phyloP scores from a whole-genome alignment of 2,888 invertebrate species.

The Metopia argyrocephala region DNA sequence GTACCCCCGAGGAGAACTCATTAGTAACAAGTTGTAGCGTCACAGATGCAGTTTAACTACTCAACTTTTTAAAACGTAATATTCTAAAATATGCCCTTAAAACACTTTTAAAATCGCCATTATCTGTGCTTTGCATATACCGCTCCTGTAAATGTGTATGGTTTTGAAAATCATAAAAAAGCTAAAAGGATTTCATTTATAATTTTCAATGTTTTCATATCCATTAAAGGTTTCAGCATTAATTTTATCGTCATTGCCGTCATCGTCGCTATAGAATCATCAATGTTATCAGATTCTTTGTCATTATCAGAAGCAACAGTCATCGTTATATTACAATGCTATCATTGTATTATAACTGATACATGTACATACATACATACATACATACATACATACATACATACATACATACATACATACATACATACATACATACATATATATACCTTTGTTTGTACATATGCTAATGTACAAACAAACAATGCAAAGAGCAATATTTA shows the following conservation, averaged over 20 bases:
- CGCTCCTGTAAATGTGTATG: too few species aligned
- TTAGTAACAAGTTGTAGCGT: too few species aligned
- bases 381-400: too few species aligned
- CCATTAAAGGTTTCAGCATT: constrained; percentile 30
- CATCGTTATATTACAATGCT: not conserved
- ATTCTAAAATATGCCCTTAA: not conserved
- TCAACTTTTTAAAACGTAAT: not conserved
- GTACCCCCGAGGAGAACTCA: not conserved
- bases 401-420: too few species aligned
- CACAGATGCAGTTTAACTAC: not conserved
- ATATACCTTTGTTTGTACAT: too few species aligned
- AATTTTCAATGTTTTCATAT: constrained; percentile 17
- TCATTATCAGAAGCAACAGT: not conserved
- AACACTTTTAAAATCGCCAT: not conserved
- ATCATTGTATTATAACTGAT: constrained; percentile 22
- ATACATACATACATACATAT: too few species aligned
- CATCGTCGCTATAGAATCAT: not conserved
- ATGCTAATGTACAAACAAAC: too few species aligned
- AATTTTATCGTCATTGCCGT: not conserved
- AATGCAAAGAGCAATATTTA: not conserved
- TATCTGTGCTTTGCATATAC: not conserved
- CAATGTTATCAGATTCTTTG: not conserved
- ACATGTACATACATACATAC: not conserved
- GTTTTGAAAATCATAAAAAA: not conserved
- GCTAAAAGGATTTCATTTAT: constrained; percentile 26